These are phyloP conservation scores for Magallana angulata DNA, from an alignment of 1,140 invertebrate genomes.

Conservation along the genomic window DNA sequence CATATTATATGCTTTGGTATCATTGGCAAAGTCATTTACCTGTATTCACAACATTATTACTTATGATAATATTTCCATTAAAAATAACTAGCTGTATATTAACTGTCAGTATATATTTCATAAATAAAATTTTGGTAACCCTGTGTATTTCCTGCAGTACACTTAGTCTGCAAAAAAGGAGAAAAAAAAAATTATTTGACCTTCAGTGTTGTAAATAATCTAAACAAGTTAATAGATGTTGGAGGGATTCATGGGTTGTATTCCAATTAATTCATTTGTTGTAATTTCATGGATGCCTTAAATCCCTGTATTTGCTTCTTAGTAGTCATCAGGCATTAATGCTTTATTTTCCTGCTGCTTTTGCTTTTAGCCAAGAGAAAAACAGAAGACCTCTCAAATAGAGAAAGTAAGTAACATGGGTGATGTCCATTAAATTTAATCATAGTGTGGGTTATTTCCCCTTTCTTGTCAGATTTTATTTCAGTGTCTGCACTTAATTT, in stretches of 20 bases:
- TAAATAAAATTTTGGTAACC: too few species aligned
- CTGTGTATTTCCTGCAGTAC: too few species aligned
- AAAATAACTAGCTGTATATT: too few species aligned
- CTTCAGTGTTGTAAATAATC: too few species aligned
- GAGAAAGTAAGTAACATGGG: constrained; percentile 21
- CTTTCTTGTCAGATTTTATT: background rate
- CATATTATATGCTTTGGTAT: constrained; percentile 31
- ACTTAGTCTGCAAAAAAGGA: too few species aligned
- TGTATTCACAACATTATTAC: too few species aligned
- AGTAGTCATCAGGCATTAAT: constrained; percentile 34
- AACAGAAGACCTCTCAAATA: constrained; percentile 14
- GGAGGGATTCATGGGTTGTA: too few species aligned
- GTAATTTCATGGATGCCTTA: background rate
- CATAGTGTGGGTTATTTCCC: background rate
- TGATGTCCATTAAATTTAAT: background rate
- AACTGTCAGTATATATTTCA: too few species aligned
- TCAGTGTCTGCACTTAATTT: background rate
- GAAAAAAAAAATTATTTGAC: too few species aligned
- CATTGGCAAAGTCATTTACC: background rate
- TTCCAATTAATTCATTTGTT: too few species aligned
- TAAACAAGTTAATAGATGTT: too few species aligned
- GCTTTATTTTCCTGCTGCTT: constrained; percentile 39
- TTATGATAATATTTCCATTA: too few species aligned
- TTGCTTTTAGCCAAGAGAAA: constrained; percentile 43
- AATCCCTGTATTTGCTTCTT: background rate